Conservation (phyloP, 2,797 vertebrate species). For the Scolopax rusticola region DNA sequence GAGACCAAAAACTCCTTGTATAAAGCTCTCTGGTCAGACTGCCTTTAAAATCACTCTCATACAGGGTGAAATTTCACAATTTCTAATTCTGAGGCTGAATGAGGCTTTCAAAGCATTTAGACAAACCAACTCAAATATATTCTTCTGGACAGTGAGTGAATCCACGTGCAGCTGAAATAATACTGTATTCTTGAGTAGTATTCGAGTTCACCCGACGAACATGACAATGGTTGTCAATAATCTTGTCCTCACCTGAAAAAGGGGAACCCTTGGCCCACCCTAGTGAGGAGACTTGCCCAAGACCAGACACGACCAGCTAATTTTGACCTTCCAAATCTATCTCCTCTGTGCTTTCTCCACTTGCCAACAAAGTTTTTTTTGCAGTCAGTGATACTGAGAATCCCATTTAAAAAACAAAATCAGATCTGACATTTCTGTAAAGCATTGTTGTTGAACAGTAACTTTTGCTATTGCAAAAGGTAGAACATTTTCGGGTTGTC, state of each 20-base stretch:
- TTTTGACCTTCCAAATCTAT: neutral
- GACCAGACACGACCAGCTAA: neutral
- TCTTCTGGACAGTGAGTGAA: neutral
- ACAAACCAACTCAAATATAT: neutral
- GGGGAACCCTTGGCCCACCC: neutral
- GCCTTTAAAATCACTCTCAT: neutral
- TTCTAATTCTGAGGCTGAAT: neutral
- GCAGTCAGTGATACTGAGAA: neutral
- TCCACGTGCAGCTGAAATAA: neutral
- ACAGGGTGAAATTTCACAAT: neutral
- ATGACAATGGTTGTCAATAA: neutral
- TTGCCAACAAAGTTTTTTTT: neutral
- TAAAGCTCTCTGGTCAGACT: neutral
- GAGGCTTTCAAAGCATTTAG: neutral
- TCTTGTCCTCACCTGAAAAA: neutral
- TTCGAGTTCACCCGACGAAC: neutral
- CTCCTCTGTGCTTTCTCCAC: neutral
- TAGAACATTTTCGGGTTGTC: neutral
- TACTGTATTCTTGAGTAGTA: neutral
- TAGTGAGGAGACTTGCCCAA: neutral
- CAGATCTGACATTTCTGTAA: neutral
- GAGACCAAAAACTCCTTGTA: fast-evolving
- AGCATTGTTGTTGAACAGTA: neutral
- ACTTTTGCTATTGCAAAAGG: neutral
- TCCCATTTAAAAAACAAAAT: neutral